These are phyloP conservation scores for Tipula lateralis DNA, from an alignment of 2,888 invertebrate genomes.

Conservation along the genomic window DNA sequence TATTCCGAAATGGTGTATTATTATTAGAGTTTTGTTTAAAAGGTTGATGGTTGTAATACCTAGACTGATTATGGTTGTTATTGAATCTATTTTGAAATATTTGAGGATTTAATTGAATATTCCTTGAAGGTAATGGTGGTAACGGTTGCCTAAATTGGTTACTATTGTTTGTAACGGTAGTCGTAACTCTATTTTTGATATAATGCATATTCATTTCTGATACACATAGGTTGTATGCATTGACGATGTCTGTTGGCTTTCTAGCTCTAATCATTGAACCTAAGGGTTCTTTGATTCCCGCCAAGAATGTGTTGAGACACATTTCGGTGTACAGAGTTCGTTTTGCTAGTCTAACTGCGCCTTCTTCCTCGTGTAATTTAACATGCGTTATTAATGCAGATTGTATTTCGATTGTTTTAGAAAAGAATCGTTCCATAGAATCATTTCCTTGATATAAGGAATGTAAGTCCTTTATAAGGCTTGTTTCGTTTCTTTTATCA, in stretches of 20 bases:
- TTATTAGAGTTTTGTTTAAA: not conserved
- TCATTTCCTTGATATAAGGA: not conserved
- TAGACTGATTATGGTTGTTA: too few relatives aligned
- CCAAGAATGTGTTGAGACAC: not conserved
- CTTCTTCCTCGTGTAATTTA: not conserved
- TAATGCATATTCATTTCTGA: too few relatives aligned
- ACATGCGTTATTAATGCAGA: not conserved
- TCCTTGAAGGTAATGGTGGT: too few relatives aligned
- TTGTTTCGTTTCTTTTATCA: not conserved
- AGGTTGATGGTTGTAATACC: not conserved
- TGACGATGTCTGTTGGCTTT: too few relatives aligned
- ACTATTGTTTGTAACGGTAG: too few relatives aligned
- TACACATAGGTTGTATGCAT: too few relatives aligned
- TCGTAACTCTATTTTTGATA: too few relatives aligned
- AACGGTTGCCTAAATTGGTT: too few relatives aligned
- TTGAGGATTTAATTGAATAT: not conserved
- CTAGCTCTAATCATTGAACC: not conserved
- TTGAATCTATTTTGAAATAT: not conserved
- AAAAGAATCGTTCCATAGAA: not conserved
- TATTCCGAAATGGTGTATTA: not conserved
- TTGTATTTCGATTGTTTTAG: not conserved
- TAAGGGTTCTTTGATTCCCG: not conserved
- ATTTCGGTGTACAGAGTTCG: not conserved
- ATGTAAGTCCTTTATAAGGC: not conserved
- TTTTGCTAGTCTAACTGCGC: not conserved